A percentile compares a stretch with the other conserved stretches of the same genome.
Evolutionary conservation across 2,113 vertebrate species (phyloP).

Genomic region (Indicator maculatus): DNA sequence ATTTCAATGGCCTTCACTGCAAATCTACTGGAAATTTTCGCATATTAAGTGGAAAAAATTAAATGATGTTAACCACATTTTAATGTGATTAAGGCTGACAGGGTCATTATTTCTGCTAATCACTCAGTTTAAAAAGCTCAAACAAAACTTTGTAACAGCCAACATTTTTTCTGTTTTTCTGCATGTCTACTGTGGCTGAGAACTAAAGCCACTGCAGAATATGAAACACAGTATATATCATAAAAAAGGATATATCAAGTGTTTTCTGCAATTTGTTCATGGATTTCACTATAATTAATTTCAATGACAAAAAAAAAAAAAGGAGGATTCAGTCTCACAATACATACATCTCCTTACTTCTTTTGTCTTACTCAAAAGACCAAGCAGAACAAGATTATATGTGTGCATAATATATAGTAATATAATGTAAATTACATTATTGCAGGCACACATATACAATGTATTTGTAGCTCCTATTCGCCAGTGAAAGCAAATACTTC

Average conservation of each 20-base stretch:
- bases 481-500: slow-evolving; percentile 56
- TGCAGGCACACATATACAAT: neutral
- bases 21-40: slow-evolving; percentile 99
- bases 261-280: slow-evolving; percentile 54
- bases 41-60: slow-evolving; percentile 99
- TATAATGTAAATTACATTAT: too few relatives aligned
- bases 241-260: slow-evolving; percentile 41
- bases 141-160: slow-evolving; percentile 87
- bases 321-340: neutral
- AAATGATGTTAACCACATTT: slow-evolving; percentile 99
- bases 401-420: too few relatives aligned
- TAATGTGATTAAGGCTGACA: slow-evolving; percentile 99
- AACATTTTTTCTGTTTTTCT: slow-evolving; percentile 78
- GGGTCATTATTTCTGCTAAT: slow-evolving; percentile 99
- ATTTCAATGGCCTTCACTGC: slow-evolving; percentile 99
- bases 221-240: slow-evolving; percentile 9
- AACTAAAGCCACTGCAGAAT: slow-evolving; percentile 49
- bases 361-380: slow-evolving; percentile 46
- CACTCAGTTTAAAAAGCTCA: slow-evolving; percentile 97
- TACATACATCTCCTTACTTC: neutral
- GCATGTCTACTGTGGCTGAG: slow-evolving; percentile 53
- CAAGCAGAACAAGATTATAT: slow-evolving; percentile 30
- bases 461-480: slow-evolving; percentile 25
- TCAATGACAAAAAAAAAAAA: slow-evolving; percentile 3
- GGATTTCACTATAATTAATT: slow-evolving; percentile 63